Evolutionary conservation across 1,140 invertebrate species (phyloP).

Genomic region (Cataglyphis hispanica): DNA sequence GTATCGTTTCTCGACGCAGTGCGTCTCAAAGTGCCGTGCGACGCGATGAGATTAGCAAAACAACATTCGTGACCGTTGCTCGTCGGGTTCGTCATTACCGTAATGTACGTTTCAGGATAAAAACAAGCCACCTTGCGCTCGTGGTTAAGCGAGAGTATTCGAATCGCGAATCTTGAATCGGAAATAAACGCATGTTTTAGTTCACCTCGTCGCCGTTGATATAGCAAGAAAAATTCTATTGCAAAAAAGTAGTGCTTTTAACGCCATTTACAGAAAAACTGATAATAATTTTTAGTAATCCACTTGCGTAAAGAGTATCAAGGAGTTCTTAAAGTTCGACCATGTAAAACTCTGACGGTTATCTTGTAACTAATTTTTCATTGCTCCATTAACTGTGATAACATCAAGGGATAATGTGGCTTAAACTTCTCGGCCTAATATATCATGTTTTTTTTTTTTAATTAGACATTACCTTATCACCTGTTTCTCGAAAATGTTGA

Average conservation of each 20-base stretch:
- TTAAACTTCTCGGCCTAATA: background rate
- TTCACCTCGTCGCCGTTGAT: background rate
- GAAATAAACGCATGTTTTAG: slow-evolving; percentile 10
- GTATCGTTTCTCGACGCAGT: slow-evolving; percentile 11
- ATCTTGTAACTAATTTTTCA: slow-evolving; percentile 28
- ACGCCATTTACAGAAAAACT: background rate
- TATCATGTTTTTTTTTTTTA: slow-evolving; percentile 37
- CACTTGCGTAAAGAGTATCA: background rate
- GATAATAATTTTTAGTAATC: slow-evolving; percentile 16
- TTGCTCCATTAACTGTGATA: slow-evolving; percentile 17
- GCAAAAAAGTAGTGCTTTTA: background rate
- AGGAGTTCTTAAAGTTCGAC: background rate
- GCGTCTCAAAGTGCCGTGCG: slow-evolving; percentile 39
- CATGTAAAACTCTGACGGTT: background rate
- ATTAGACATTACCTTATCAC: slow-evolving; percentile 32
- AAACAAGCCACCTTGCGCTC: slow-evolving; percentile 6
- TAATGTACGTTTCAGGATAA: slow-evolving; percentile 40
- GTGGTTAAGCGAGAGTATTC: background rate
- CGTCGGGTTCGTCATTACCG: slow-evolving; percentile 35
- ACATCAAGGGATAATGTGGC: background rate
- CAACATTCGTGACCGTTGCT: slow-evolving; percentile 17
- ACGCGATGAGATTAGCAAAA: slow-evolving; percentile 41
- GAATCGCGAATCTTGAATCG: background rate
- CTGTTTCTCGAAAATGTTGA: slow-evolving; percentile 7
- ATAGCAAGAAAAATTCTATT: background rate